A percentile compares a stretch with the other conserved stretches of the same genome.
Evolutionary conservation across 2,113 vertebrate genomes (phyloP).

Genomic region (Pseudois nayaur): DNA sequence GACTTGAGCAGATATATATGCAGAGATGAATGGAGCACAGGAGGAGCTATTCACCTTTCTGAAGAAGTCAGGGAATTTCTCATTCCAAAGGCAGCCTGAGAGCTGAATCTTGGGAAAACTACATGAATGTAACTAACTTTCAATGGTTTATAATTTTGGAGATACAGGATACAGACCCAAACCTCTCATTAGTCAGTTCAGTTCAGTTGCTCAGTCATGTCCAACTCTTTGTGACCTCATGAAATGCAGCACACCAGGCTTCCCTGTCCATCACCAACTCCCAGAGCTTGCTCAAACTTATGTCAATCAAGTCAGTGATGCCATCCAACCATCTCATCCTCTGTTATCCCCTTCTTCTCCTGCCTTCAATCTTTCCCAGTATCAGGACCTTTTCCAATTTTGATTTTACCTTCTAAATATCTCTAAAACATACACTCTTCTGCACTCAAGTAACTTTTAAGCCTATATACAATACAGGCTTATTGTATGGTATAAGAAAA

Average conservation of each 20-base stretch:
- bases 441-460: not conserved
- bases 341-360: not conserved
- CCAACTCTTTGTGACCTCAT: not conserved
- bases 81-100: not conserved
- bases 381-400: not conserved
- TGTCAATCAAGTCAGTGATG: not conserved
- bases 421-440: not conserved
- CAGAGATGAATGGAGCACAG: not conserved
- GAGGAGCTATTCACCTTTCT: not conserved
- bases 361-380: not conserved
- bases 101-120: not conserved
- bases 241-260: not conserved
- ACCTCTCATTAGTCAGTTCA: not conserved
- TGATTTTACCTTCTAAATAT: not conserved
- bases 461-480: not conserved
- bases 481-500: no score
- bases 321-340: not conserved
- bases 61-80: not conserved
- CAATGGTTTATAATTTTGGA: not conserved
- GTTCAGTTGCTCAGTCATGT: not conserved
- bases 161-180: not conserved
- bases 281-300: not conserved
- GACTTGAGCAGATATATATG: not conserved
- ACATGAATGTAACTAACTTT: not conserved
- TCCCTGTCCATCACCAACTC: not conserved